phyloP scores from a whole-genome alignment of 2,113 vertebrate genomes.

The Cepphus grylle region DNA sequence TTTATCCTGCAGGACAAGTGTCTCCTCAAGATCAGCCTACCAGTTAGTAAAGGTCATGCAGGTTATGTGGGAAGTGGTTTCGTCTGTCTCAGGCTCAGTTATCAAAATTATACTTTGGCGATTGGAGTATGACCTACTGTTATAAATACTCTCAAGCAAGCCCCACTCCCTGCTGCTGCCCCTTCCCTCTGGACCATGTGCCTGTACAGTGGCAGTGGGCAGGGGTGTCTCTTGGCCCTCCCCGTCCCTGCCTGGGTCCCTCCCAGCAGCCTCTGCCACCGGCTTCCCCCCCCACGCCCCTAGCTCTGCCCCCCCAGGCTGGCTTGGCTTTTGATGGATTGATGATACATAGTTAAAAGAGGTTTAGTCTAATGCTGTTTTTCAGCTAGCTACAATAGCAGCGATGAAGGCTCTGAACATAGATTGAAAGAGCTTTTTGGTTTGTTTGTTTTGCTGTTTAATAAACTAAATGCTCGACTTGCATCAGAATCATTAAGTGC shows the following conservation, averaged over 20 bases:
- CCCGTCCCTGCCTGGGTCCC: background rate
- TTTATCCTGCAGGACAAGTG: background rate
- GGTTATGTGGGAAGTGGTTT: background rate
- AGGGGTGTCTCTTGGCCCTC: background rate
- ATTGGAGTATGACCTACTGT: background rate
- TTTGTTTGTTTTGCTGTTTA: no score
- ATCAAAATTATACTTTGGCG: background rate
- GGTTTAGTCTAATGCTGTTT: no score
- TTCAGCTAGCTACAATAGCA: no score
- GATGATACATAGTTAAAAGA: no score
- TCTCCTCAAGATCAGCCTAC: background rate
- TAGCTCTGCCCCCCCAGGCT: constrained; percentile 45
- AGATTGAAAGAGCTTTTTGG: no score
- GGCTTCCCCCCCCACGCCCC: no score
- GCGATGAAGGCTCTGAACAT: no score
- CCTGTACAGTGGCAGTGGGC: background rate
- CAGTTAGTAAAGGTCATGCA: background rate
- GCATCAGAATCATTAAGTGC: no score
- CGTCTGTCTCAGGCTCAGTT: background rate
- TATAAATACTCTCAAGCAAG: background rate
- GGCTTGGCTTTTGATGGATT: no score
- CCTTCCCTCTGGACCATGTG: background rate
- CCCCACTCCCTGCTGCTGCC: background rate
- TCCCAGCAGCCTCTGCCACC: no score
- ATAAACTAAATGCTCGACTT: no score